Base-by-base conservation (phyloP, 2,888 invertebrate genomes). In the Leucozona laternaria region DNA sequence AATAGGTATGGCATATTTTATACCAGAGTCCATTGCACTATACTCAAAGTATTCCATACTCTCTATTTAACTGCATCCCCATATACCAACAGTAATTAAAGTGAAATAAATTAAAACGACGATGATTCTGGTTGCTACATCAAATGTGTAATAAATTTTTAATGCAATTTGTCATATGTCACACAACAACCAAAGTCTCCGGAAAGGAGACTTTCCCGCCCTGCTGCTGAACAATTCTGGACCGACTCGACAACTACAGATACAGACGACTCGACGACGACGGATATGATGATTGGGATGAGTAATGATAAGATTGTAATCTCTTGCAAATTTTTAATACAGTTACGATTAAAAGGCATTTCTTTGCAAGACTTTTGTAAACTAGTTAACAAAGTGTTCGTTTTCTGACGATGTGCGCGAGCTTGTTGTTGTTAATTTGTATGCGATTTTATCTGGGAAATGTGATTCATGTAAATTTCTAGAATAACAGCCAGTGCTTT, bases 121-220 rank as follows among this genome's bases (percentile, higher is more conserved):
- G 15, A 40, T 10, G 58, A 58, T 78, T 48, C 11, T 28, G 62
- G 7, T 15, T 64, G 43, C 70, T 66, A 73, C 68, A 81, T 81
- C 81, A 81, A 85, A 85, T 78, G 77, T 73, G 76, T 77, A 45
- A 77, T 80, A 80, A 80, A 72, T 72, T 80, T 58, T 72, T 13
- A 77, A 72, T 73, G 68, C 80, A 77, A 85, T 85, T 85, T 85
- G 85, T 85, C 77, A 85, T 85, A 85, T 85, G 85, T 81, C 85
- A 81, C 81, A 81, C 81, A 77, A 22, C 53, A 53, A 45, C 40
- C 53, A 66, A 4, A 31, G 31, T 17, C 28, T 25, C 15, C 37
- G 7, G 15, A n/a, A 53, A 68, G 37, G 53, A 50, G 68, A 53
- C n/a, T 68, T 53, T 53, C n/a, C 37, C 37, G 50, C 13, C 5